Evolutionary conservation across 2,113 vertebrate genomes (phyloP), one percentile per base, ranked within the genome.

Genomic region (Leiothrix lutea): DNA sequence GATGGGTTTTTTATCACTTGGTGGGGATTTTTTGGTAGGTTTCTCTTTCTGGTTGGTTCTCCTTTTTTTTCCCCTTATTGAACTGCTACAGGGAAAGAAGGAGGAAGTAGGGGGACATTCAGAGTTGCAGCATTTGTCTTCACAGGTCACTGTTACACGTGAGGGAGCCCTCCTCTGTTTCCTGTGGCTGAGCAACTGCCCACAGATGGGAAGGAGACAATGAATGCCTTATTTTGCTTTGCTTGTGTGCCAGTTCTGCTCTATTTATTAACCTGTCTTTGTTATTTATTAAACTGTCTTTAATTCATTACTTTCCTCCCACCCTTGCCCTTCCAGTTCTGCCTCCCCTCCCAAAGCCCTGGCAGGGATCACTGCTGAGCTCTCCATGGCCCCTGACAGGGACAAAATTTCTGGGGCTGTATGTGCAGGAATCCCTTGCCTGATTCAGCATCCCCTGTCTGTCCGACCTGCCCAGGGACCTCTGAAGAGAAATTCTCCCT

Each of bases 271-370:
- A 53, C 16, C 24, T 17, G 11, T 11, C 56, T 66, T 60, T 31
- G 47, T 75, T 28, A 14, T 73, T 67, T 42, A 2, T 23, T 78
- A 15, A 54, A 25, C 26, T 20, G 11, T 11, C 57, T 61, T 61
- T 31, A 53, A 17, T 5, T 24, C 58, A 40, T 0, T 0, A 6
- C 21, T 69, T 56, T 54, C 18, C 44, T 64, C 20, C 54, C 65
- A 54, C 20, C 25, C 50, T 29, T 29, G 50, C 28, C 16, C 40
- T 70, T 56, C 65, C 33, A 18, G 2, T n/a, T 83, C 47, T 75
- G 45, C 25, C 62, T 20, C 40, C 25, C 11, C 5, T n/a, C 42
- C 36, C 61, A 35, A 47, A 61, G 10, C 28, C 40, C 51, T n/a
- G 45, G 22, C 45, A 42, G 66, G 33, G n/a, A 18, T 66, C 29